Percentiles rank a stretch among this genome's conserved stretches.
Conservation (phyloP, 2,113 vertebrate genomes). For the Bambusicola thoracicus region DNA sequence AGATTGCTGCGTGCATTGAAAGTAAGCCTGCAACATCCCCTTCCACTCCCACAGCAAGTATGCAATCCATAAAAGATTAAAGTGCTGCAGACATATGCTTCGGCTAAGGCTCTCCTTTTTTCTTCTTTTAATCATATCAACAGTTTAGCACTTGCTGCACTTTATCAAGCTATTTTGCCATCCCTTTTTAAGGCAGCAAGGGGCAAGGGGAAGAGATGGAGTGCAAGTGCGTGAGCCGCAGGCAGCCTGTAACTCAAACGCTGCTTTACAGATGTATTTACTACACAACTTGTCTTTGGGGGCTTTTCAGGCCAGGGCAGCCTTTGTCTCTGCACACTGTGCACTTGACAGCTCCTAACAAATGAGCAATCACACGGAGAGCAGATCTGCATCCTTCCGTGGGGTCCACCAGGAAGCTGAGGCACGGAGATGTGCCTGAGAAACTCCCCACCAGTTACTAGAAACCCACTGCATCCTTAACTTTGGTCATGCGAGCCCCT, state of each 20-base stretch:
- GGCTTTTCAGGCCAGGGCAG: constrained; percentile 16
- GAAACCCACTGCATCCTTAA: not conserved
- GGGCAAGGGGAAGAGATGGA: not conserved
- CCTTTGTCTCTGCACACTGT: not conserved
- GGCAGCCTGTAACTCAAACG: not conserved
- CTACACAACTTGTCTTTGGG: not conserved
- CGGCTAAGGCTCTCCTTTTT: not conserved
- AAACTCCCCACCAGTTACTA: not conserved
- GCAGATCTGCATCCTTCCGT: constrained; percentile 9
- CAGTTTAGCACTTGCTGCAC: not conserved
- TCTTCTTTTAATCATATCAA: not conserved
- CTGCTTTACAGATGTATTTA: constrained; percentile 14
- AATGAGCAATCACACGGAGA: not conserved
- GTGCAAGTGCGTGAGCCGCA: not conserved
- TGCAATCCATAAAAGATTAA: constrained; percentile 30
- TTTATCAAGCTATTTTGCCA: constrained; percentile 23
- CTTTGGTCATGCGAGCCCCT: not conserved
- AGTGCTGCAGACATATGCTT: constrained; percentile 15
- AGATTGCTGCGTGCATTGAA: constrained; percentile 50
- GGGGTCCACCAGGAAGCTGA: not conserved
- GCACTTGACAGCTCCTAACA: not conserved
- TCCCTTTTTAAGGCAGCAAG: not conserved
- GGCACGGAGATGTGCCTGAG: not conserved
- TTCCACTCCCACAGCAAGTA: constrained; percentile 42
- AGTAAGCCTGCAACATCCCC: constrained; percentile 55